A percentile compares a stretch with the other conserved stretches of the same genome.
Conservation (phyloP, 2,888 invertebrate genomes). For the Cetonia aurata region DNA sequence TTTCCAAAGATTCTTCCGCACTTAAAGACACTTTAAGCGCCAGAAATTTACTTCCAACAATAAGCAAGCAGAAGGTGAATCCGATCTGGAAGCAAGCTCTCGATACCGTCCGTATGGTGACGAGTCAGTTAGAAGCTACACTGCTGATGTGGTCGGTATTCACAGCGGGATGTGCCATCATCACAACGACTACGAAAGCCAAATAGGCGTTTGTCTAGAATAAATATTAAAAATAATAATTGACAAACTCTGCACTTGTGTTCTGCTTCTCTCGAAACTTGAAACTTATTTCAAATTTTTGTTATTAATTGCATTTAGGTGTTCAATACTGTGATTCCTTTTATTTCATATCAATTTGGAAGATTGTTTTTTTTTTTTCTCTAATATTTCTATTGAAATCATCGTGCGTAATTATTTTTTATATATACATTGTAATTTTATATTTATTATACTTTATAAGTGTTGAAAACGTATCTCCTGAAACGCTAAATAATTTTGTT, state of each 20-base stretch:
- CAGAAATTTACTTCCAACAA: slow-evolving; percentile 68
- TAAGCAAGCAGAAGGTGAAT: slow-evolving; percentile 61
- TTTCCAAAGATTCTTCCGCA: slow-evolving; percentile 71
- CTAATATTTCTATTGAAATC: background rate
- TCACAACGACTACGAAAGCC: slow-evolving; percentile 63
- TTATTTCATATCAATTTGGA: background rate
- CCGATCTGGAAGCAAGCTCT: slow-evolving; percentile 66
- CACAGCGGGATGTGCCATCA: slow-evolving; percentile 70
- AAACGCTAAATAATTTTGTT: background rate
- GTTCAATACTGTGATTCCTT: slow-evolving; percentile 23
- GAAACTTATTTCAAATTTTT: slow-evolving; percentile 7
- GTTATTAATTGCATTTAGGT: background rate
- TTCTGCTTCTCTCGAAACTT: slow-evolving; percentile 2
- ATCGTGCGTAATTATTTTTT: background rate
- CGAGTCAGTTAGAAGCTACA: slow-evolving; percentile 68
- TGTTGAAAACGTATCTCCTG: background rate
- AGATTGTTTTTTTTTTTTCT: background rate
- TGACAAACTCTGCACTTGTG: slow-evolving; percentile 5
- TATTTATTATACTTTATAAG: slow-evolving; percentile 15
- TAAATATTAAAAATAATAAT: background rate
- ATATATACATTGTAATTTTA: slow-evolving; percentile 1
- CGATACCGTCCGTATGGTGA: slow-evolving; percentile 67
- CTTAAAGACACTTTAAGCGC: slow-evolving; percentile 72
- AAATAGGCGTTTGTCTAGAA: background rate
- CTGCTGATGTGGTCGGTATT: slow-evolving; percentile 71